These are phyloP conservation scores for Ctenopoma kingsleyae DNA, from an alignment of 2,797 vertebrate genomes.

Conservation along the genomic window DNA sequence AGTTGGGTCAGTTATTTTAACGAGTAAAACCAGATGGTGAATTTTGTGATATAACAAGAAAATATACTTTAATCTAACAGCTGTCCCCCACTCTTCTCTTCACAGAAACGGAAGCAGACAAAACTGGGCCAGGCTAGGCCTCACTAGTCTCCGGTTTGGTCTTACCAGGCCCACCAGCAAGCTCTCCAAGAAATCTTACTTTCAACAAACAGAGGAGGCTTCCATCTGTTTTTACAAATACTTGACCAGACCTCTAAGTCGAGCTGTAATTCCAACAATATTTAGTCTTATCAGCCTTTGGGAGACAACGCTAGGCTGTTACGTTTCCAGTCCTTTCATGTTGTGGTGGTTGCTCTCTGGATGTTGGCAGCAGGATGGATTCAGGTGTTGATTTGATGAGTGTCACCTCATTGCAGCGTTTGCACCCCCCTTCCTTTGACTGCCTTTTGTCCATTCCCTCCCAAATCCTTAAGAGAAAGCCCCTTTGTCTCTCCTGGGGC, in stretches of 20 bases:
- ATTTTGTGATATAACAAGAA: slow-evolving; percentile 5
- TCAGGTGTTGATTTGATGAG: slow-evolving; percentile 74
- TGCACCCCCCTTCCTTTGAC: slow-evolving; percentile 58
- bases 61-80: slow-evolving; percentile 6
- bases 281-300: slow-evolving; percentile 31
- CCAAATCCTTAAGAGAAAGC: slow-evolving; percentile 67
- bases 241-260: slow-evolving; percentile 19
- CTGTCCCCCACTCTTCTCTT: slow-evolving; percentile 27
- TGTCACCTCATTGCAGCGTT: slow-evolving; percentile 61
- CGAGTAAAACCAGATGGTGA: slow-evolving; percentile 13
- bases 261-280: slow-evolving; percentile 30
- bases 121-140: slow-evolving; percentile 57
- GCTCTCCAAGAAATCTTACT: slow-evolving; percentile 16
- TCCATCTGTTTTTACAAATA: slow-evolving; percentile 7
- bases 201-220: background rate
- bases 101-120: slow-evolving; percentile 52
- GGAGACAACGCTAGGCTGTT: slow-evolving; percentile 38
- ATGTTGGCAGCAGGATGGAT: slow-evolving; percentile 83
- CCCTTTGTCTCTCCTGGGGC: slow-evolving; percentile 71
- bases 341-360: slow-evolving; percentile 65
- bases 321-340: slow-evolving; percentile 67
- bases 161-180: slow-evolving; percentile 29
- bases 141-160: slow-evolving; percentile 53
- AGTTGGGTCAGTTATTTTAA: background rate
- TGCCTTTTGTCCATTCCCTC: slow-evolving; percentile 49